Conservation (phyloP, 2,888 invertebrate species). For the Drosophila ustulata region DNA sequence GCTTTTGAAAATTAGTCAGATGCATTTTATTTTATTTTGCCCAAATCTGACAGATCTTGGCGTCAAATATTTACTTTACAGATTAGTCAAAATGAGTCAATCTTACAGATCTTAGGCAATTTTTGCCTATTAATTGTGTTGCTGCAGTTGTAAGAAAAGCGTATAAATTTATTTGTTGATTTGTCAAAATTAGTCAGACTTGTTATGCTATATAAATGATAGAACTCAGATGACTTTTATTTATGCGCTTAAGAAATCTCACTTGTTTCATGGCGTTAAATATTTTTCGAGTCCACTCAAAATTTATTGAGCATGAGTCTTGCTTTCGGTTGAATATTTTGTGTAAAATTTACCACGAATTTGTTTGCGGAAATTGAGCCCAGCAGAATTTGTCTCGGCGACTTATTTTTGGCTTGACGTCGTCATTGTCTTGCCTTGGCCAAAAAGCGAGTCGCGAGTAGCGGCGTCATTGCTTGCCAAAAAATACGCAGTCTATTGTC, state of each 20-base stretch:
- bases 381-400: constrained; percentile 18
- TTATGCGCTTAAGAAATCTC: too few relatives aligned
- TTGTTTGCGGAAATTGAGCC: constrained; percentile 27
- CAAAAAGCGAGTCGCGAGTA: not conserved
- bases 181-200: too few relatives aligned
- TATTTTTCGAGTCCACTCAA: not conserved
- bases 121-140: too few relatives aligned
- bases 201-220: too few relatives aligned
- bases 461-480: constrained; percentile 56
- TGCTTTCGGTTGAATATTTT: not conserved
- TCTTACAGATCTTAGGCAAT: too few relatives aligned
- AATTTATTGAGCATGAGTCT: not conserved
- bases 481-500: constrained; percentile 37
- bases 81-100: not conserved
- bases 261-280: too few relatives aligned
- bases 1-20: not conserved
- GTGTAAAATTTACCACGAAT: constrained; percentile 1
- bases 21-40: not conserved
- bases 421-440: constrained; percentile 40
- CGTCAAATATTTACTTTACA: not conserved
- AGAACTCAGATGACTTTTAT: too few relatives aligned
- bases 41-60: too few relatives aligned
- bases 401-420: constrained; percentile 61
- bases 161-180: too few relatives aligned
- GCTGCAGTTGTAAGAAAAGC: too few relatives aligned